Percentiles rank a stretch among this genome's conserved stretches.
Evolutionary conservation across 2,888 invertebrate species (phyloP).

Genomic region (Schizaphis graminum): DNA sequence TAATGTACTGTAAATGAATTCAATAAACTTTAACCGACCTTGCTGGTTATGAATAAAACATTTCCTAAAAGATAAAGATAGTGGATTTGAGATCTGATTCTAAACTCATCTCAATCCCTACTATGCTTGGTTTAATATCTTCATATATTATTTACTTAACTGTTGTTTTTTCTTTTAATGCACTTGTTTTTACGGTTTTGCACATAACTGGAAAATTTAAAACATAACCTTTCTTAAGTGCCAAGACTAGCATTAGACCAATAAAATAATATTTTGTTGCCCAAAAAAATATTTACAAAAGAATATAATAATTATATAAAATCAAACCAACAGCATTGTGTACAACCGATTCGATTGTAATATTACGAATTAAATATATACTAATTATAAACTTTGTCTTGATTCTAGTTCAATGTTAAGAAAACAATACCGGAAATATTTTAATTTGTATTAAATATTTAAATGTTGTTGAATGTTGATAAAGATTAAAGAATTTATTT

Average conservation of each 20-base stretch:
- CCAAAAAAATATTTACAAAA: neutral
- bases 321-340: neutral
- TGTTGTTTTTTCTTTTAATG: neutral
- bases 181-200: neutral
- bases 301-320: neutral
- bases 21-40: neutral
- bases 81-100: neutral
- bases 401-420: neutral
- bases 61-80: neutral
- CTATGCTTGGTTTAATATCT: neutral
- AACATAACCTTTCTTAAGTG: neutral
- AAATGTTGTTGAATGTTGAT: too few relatives aligned
- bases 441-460: neutral
- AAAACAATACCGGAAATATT: neutral
- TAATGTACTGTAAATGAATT: neutral
- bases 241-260: neutral
- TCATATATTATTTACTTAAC: neutral
- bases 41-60: neutral
- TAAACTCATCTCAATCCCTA: neutral
- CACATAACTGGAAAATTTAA: neutral
- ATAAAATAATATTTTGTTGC: neutral
- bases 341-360: neutral
- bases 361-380: neutral
- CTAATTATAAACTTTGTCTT: neutral
- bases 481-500: neutral